Evolutionary conservation across 2,113 vertebrate genomes (phyloP), one percentile per base, ranked within the genome.

Genomic region (Monopterus albus): DNA sequence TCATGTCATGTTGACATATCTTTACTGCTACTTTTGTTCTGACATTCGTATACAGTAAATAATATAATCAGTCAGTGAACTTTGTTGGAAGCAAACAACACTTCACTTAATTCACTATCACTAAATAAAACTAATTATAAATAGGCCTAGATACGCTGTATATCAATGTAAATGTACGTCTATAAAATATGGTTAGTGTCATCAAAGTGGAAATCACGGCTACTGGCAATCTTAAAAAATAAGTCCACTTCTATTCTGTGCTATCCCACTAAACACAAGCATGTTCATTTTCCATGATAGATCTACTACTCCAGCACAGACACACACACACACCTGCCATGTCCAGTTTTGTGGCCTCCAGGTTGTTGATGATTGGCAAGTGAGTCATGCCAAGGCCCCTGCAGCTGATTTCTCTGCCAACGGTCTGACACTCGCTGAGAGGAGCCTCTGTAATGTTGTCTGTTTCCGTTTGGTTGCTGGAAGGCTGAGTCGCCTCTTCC

Each of bases 311-410:
- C 5, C 35, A 36, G 23, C 9, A 5, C 4, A 3, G 10, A 66
- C 31, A 61, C 55, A 83, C 31, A 61, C 55, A 83, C 80, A 71
- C 62, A 95, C 94, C 95, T 89, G 92, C 84, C 80, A 95, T 69
- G 57, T 94, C 92, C 80, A 95, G 86, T 3, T 79, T 90, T 14
- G 89, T 92, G 78, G 94, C 86, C 43, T 75, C 79, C 6, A 72
- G 77, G 82, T 94, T 90, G 2, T 63, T 85, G 74, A 95, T 88
- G 80, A 75, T 60, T 4, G 94, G 94, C 70, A 95, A 61, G 0
- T 82, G 81, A 61, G 90, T 92, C 81, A 95, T 79, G 53, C 87
- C 90, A 21, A 90, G 5, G 3, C 87, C 90, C 50, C 82, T 75
- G 76, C 94, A 94, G 60, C 77, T 92, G 8, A 95, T 88, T 49